These are phyloP conservation scores for Labia minor DNA, from an alignment of 2,888 invertebrate species.

Conservation along the genomic window DNA sequence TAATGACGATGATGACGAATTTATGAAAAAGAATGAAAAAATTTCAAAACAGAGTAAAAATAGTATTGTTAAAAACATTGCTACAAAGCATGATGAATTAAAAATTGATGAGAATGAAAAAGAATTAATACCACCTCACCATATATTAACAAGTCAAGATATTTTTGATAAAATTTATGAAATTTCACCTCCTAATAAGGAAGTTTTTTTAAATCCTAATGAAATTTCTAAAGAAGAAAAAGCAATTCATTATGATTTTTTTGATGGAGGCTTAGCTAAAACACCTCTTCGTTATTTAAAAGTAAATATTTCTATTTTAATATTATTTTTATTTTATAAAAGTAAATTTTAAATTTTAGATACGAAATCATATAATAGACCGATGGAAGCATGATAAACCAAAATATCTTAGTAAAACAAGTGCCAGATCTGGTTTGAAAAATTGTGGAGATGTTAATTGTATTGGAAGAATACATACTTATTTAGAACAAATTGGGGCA, in stretches of 20 bases:
- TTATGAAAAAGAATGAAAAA: not conserved
- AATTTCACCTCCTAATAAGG: conserved; percentile 40
- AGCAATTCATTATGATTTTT: conserved; percentile 45
- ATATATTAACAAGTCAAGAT: conserved; percentile 24
- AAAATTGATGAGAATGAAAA: conserved; percentile 43
- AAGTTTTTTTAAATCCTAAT: conserved; percentile 35
- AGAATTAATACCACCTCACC: conserved; percentile 20
- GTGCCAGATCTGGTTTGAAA: conserved; percentile 44
- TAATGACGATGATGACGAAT: conserved; percentile 14
- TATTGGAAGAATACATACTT: conserved; percentile 48
- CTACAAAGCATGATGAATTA: conserved; percentile 40
- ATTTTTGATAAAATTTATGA: conserved; percentile 29
- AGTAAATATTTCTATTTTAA: conserved; percentile 29
- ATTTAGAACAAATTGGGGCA: conserved; percentile 49
- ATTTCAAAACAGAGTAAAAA: conserved; percentile 17
- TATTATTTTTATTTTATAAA: not conserved
- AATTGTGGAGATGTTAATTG: conserved; percentile 52
- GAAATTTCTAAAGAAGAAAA: conserved; percentile 44
- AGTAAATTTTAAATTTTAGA: conserved; percentile 32
- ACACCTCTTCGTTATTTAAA: conserved; percentile 46
- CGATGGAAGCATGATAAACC: conserved; percentile 45
- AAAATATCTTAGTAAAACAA: conserved; percentile 47
- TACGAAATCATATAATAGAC: conserved; percentile 47
- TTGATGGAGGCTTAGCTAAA: conserved; percentile 43
- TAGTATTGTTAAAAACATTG: conserved; percentile 28